These are phyloP conservation scores for Pelobates fuscus DNA, from an alignment of 2,113 vertebrate genomes.

Conservation along the genomic window DNA sequence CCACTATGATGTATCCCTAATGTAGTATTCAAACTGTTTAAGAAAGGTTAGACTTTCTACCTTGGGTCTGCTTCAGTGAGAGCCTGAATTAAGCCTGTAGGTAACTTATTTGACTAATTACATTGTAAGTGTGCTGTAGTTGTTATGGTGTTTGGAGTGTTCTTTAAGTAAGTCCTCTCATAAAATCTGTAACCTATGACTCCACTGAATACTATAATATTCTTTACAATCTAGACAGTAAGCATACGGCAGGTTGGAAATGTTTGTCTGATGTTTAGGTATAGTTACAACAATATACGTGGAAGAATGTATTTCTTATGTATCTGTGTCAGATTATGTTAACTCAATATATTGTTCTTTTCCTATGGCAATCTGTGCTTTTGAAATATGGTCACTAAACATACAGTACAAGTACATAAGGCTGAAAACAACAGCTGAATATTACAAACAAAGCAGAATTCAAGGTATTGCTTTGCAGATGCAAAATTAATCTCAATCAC, in stretches of 20 bases:
- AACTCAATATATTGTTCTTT: background rate
- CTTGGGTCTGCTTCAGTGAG: too few species aligned
- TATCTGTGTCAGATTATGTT: background rate
- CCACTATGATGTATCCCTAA: too few species aligned
- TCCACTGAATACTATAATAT: background rate
- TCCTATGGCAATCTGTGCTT: background rate
- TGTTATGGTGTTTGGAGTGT: too few species aligned
- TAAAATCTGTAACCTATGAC: too few species aligned
- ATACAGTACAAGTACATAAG: conserved; percentile 17
- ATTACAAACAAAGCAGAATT: conserved; percentile 49
- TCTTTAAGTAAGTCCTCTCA: too few species aligned
- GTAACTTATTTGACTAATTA: too few species aligned
- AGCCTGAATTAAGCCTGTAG: too few species aligned
- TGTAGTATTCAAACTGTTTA: too few species aligned
- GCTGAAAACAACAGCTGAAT: conserved; percentile 5
- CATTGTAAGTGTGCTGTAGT: too few species aligned
- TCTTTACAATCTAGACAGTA: background rate
- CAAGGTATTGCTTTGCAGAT: conserved; percentile 50
- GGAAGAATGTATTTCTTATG: background rate
- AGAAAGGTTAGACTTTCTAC: too few species aligned
- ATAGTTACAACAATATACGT: background rate
- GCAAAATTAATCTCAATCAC: conserved; percentile 52
- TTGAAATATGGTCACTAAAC: conserved; percentile 24
- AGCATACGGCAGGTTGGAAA: background rate
- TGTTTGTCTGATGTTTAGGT: background rate